phyloP scores from a whole-genome alignment of 2,113 vertebrate species.

The Isichthys henryi region DNA sequence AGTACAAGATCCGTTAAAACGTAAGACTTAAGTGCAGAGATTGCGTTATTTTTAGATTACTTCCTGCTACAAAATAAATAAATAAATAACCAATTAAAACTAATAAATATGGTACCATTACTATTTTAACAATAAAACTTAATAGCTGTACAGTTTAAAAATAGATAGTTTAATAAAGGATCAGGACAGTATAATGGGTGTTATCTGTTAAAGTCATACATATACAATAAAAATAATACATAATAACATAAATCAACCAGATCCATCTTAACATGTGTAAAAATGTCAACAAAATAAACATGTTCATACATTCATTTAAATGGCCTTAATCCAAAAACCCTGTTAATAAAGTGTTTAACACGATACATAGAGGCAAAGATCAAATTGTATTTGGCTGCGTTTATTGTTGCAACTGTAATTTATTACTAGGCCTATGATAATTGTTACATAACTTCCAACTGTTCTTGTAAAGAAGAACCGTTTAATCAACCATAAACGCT shows the following conservation, averaged over 20 bases:
- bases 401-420: conserved; percentile 17
- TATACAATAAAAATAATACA: conserved; percentile 10
- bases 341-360: conserved; percentile 22
- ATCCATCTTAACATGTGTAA: conserved; percentile 13
- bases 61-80: neutral
- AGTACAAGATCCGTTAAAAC: neutral
- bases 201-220: conserved; percentile 17
- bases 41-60: neutral
- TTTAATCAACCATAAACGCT: neutral
- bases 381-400: conserved; percentile 17
- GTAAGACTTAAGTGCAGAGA: neutral
- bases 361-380: conserved; percentile 35
- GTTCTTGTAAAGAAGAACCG: neutral
- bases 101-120: neutral
- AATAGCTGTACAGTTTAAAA: conserved; percentile 10
- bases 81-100: neutral
- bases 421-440: conserved; percentile 21
- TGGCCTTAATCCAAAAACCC: conserved; percentile 33
- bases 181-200: conserved; percentile 24
- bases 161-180: conserved; percentile 15
- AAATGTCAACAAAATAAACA: conserved; percentile 20
- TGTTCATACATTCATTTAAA: conserved; percentile 48
- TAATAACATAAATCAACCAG: conserved; percentile 9
- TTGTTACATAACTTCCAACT: neutral
- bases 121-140: neutral